Conservation (phyloP, 2,888 invertebrate genomes). For the Rhopalosiphum nymphaeae region DNA sequence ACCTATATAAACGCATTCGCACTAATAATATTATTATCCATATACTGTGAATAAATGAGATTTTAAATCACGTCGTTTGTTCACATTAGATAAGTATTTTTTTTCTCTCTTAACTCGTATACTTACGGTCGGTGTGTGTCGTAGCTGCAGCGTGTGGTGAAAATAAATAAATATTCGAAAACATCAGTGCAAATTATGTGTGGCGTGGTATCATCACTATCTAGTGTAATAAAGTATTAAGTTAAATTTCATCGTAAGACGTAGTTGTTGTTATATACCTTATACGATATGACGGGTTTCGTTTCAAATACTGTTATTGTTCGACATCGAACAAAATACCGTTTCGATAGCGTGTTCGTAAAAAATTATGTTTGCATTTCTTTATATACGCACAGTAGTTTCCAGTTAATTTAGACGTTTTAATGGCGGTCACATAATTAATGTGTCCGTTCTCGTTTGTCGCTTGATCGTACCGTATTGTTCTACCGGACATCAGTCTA, state of each 20-base stretch:
- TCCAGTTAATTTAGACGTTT: not conserved
- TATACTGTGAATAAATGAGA: not conserved
- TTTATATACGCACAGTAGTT: not conserved
- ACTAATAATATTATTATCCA: not conserved
- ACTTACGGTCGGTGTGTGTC: not conserved
- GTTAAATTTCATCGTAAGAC: not conserved
- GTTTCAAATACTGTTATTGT: not conserved
- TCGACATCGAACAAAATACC: not conserved
- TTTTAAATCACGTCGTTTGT: not conserved
- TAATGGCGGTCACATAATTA: slow-evolving; percentile 8
- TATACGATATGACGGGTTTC: not conserved
- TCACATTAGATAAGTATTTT: not conserved
- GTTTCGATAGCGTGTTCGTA: not conserved
- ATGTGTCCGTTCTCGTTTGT: slow-evolving; percentile 34
- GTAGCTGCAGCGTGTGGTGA: not conserved
- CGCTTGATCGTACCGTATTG: slow-evolving; percentile 16
- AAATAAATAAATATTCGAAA: not conserved
- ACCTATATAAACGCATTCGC: not conserved
- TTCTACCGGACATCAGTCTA: slow-evolving; percentile 42
- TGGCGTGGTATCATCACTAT: not conserved
- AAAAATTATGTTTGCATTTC: not conserved
- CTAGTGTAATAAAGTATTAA: not conserved
- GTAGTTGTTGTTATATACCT: no score
- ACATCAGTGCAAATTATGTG: not conserved
- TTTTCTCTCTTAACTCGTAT: not conserved